Conservation (phyloP, 2,888 invertebrate genomes). For the Nycteola revayana region DNA sequence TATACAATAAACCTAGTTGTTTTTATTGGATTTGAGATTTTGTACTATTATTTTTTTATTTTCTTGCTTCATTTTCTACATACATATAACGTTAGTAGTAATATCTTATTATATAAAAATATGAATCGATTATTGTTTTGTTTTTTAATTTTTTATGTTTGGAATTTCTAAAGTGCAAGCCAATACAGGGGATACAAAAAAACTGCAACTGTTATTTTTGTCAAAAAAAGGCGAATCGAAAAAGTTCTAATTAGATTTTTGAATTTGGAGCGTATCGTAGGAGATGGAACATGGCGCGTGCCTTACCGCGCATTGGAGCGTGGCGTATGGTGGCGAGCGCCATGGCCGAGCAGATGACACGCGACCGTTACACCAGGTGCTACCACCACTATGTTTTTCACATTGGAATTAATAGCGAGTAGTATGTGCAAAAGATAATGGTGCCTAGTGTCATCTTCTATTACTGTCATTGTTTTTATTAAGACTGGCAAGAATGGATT, state of each 20-base stretch:
- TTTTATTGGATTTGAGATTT: too few species aligned
- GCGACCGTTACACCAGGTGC: constrained; percentile 81
- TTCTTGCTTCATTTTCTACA: neutral
- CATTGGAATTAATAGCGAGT: constrained; percentile 24
- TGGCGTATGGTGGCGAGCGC: constrained; percentile 75
- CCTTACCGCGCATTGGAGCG: constrained; percentile 61
- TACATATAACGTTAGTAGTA: neutral
- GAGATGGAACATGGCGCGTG: constrained; percentile 54
- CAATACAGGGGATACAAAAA: neutral
- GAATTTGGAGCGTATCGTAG: constrained; percentile 28
- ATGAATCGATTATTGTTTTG: neutral
- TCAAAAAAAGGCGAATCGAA: constrained; percentile 27
- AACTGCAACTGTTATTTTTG: constrained; percentile 31
- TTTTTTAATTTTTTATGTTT: neutral
- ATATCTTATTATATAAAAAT: neutral
- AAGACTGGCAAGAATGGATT: too few species aligned
- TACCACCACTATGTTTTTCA: constrained; percentile 36
- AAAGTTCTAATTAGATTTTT: constrained; percentile 36
- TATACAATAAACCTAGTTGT: too few species aligned
- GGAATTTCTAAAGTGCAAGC: neutral
- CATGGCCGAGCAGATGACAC: constrained; percentile 78
- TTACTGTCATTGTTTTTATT: too few species aligned
- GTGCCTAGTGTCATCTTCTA: constrained; percentile 4
- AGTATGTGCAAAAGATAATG: constrained; percentile 22
- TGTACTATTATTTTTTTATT: constrained; percentile 13